Evolutionary conservation across 2,797 vertebrate genomes (phyloP).

Genomic region (Numenius phaeopus): DNA sequence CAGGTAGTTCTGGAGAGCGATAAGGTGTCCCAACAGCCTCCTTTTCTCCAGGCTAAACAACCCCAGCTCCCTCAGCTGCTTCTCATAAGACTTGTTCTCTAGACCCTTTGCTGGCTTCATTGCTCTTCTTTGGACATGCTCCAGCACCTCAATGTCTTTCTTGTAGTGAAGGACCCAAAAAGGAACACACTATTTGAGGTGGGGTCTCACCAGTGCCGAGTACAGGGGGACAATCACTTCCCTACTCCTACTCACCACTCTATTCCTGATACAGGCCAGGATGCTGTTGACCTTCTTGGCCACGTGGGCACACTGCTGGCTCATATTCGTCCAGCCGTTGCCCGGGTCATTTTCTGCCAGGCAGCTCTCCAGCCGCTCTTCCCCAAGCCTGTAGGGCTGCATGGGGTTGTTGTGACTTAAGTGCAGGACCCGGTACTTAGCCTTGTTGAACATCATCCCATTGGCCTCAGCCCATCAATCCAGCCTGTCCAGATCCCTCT

Average conservation of each 20-base stretch:
- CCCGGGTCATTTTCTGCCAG: accelerated
- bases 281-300: background rate
- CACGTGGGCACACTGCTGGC: background rate
- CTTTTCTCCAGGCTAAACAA: background rate
- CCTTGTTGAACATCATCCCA: background rate
- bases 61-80: background rate
- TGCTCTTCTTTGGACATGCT: background rate
- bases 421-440: accelerated
- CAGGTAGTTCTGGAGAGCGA: background rate
- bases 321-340: background rate
- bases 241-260: background rate
- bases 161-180: background rate
- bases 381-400: no score
- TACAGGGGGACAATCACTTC: background rate
- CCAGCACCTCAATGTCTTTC: background rate
- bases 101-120: background rate
- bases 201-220: background rate
- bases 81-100: background rate
- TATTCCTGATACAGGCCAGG: background rate
- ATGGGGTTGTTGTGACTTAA: background rate
- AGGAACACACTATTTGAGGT: background rate
- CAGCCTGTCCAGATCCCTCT: background rate
- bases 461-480: accelerated
- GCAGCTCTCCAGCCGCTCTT: background rate
- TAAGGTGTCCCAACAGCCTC: background rate